A percentile compares a stretch with the other conserved stretches of the same genome.
These are phyloP conservation scores for Gavia stellata DNA, from an alignment of 2,113 vertebrate genomes.

Conservation along the genomic window DNA sequence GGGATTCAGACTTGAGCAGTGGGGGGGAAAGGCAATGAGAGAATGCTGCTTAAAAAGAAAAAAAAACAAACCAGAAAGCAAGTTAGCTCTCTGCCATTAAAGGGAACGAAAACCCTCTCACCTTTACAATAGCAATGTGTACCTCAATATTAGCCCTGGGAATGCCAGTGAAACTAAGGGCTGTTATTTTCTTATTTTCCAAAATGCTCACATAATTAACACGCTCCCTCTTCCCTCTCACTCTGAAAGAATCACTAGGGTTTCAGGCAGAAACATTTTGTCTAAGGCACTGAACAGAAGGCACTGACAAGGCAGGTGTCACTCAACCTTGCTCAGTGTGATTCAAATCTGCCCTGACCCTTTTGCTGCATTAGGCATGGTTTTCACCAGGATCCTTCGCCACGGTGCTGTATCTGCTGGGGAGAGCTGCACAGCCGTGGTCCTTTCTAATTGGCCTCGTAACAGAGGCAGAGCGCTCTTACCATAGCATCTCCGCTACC, in stretches of 20 bases:
- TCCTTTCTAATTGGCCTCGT: accelerated
- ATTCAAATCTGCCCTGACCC: accelerated
- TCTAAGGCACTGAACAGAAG: neutral
- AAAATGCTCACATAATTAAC: neutral
- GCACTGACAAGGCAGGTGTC: neutral
- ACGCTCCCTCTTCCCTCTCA: accelerated
- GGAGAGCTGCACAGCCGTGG: accelerated
- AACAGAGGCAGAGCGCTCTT: neutral
- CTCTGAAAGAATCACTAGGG: accelerated
- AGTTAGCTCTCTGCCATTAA: neutral
- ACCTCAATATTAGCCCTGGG: neutral
- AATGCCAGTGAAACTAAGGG: neutral
- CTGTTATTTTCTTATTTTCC: neutral
- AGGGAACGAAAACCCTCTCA: neutral
- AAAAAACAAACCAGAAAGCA: neutral
- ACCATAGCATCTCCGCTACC: neutral
- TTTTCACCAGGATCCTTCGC: accelerated
- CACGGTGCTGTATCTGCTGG: accelerated
- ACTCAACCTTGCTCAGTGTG: accelerated
- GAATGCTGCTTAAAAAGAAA: neutral
- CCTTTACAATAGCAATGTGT: neutral
- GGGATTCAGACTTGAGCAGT: neutral
- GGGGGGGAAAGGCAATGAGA: neutral
- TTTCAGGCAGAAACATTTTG: neutral
- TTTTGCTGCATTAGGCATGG: accelerated